These are phyloP conservation scores for Scaptomyza flava DNA, from an alignment of 2,888 invertebrate genomes.

Conservation along the genomic window DNA sequence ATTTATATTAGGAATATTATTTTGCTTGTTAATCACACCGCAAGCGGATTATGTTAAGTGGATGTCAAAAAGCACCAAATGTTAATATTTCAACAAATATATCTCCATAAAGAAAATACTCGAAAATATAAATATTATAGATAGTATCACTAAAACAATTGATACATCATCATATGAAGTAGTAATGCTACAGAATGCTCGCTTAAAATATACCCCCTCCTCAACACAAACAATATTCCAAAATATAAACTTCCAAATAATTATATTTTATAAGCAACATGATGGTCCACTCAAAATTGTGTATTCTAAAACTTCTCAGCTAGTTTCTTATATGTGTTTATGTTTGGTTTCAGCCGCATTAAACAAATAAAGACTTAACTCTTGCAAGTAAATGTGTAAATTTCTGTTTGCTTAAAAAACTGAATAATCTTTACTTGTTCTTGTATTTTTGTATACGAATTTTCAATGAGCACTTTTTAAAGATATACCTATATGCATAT, in stretches of 20 bases:
- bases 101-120: background rate
- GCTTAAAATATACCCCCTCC: background rate
- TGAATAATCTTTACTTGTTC: conserved; percentile 1
- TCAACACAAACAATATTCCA: background rate
- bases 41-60: background rate
- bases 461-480: conserved; percentile 39
- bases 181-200: background rate
- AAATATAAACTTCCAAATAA: background rate
- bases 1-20: background rate
- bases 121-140: background rate
- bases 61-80: conserved; percentile 6
- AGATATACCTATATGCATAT: conserved; percentile 21
- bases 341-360: conserved; percentile 2
- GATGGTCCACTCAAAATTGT: background rate
- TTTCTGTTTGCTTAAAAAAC: conserved; percentile 1
- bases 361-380: conserved; percentile 3
- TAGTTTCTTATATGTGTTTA: background rate
- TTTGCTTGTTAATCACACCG: conserved; percentile 3
- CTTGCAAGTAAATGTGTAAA: background rate
- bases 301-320: background rate
- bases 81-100: conserved; percentile 3
- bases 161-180: background rate
- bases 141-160: conserved; percentile 1
- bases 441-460: conserved; percentile 23
- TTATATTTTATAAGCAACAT: background rate